These are phyloP conservation scores for Zeuzera pyrina DNA, from an alignment of 2,888 invertebrate species.

Conservation along the genomic window DNA sequence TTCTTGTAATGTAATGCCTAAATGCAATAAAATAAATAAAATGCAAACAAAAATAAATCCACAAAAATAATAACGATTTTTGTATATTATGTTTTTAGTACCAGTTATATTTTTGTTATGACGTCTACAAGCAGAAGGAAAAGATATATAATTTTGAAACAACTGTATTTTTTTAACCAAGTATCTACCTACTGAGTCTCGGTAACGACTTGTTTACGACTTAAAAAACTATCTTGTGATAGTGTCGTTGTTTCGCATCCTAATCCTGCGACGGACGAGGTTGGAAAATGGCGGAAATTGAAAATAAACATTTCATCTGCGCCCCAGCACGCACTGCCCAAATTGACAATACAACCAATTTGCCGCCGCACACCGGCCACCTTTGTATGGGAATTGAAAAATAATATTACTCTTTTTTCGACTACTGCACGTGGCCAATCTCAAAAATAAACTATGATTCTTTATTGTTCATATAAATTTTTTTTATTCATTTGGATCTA, in stretches of 20 bases:
- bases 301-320: slow-evolving; percentile 72
- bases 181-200: no score
- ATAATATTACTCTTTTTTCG: slow-evolving; percentile 67
- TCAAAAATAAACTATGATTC: slow-evolving; percentile 62
- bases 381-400: slow-evolving; percentile 73
- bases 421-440: slow-evolving; percentile 52
- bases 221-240: slow-evolving; percentile 29
- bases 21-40: no score
- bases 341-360: slow-evolving; percentile 74
- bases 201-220: slow-evolving; percentile 7
- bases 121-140: no score
- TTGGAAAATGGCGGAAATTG: slow-evolving; percentile 69
- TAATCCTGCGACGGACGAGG: slow-evolving; percentile 57
- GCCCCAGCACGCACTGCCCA: slow-evolving; percentile 70
- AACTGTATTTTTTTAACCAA: no score
- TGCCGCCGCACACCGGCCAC: slow-evolving; percentile 65
- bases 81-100: no score
- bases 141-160: no score
- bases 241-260: slow-evolving; percentile 54
- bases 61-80: no score
- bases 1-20: no score
- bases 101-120: no score
- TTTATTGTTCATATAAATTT: no score
- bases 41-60: no score
- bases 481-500: no score